phyloP scores from a whole-genome alignment of 2,888 invertebrate species.

The Siphlonurus alternatus region DNA sequence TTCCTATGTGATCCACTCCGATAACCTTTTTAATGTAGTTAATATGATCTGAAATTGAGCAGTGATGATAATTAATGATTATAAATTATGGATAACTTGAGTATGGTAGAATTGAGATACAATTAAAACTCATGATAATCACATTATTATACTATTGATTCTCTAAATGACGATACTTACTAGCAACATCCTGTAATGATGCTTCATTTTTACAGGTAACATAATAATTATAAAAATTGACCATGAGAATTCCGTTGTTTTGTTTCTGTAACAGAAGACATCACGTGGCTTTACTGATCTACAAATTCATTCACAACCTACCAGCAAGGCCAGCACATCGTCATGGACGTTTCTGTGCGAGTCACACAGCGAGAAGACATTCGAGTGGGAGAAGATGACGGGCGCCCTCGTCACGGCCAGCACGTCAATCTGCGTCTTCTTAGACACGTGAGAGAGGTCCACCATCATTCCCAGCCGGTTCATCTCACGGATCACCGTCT shows the following conservation, averaged over 20 bases:
- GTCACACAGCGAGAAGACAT: conserved; percentile 24
- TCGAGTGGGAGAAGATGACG: conserved; percentile 30
- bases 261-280: conserved; percentile 13
- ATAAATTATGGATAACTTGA: no score
- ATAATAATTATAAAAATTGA: conserved; percentile 24
- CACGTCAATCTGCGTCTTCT: conserved; percentile 25
- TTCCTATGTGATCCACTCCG: neutral
- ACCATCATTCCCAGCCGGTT: conserved; percentile 31
- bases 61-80: no score
- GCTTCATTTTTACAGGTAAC: conserved; percentile 20
- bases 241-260: conserved; percentile 28
- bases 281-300: neutral
- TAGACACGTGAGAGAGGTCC: conserved; percentile 26
- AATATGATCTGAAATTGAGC: conserved; percentile 15
- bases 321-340: conserved; percentile 22
- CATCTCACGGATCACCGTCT: conserved; percentile 27
- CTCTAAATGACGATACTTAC: conserved; percentile 17
- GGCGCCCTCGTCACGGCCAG: conserved; percentile 24
- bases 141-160: no score
- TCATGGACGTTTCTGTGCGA: conserved; percentile 28
- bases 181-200: conserved; percentile 22
- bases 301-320: conserved; percentile 9
- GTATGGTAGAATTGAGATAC: no score
- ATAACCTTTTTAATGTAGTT: neutral
- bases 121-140: neutral